A percentile compares a stretch with the other conserved stretches of the same genome.
Evolutionary conservation across 2,797 vertebrate genomes (phyloP).

Genomic region (Amniataba percoides): DNA sequence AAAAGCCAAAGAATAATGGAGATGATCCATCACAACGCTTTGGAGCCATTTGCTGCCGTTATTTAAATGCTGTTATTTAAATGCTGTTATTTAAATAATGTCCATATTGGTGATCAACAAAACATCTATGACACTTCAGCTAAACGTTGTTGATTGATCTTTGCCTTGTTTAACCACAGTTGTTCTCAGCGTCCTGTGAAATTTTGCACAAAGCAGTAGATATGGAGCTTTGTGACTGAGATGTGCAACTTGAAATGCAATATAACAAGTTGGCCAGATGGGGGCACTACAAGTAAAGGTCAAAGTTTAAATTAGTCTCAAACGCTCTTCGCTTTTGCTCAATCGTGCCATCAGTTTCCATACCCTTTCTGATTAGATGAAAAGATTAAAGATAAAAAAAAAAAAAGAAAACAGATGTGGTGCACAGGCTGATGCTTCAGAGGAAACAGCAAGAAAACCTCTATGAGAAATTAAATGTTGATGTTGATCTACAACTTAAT

Average conservation of each 20-base stretch:
- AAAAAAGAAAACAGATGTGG: background rate
- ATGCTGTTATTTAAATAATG: conserved; percentile 2
- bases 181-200: background rate
- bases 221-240: background rate
- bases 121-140: background rate
- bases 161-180: background rate
- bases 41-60: conserved; percentile 18
- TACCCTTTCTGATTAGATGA: background rate
- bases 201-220: conserved; percentile 1
- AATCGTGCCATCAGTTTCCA: background rate
- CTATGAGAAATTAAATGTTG: no score
- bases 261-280: conserved; percentile 54
- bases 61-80: conserved; percentile 16
- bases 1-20: conserved; percentile 39
- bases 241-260: conserved; percentile 43
- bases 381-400: no score
- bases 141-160: background rate
- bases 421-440: background rate
- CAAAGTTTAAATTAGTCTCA: conserved; percentile 49
- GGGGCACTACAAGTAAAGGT: conserved; percentile 68
- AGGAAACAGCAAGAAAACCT: background rate
- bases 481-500: background rate
- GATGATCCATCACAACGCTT: conserved; percentile 25
- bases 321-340: background rate
- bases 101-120: background rate